phyloP scores from a whole-genome alignment of 1,140 invertebrate genomes.

The Drosophila jambulina region DNA sequence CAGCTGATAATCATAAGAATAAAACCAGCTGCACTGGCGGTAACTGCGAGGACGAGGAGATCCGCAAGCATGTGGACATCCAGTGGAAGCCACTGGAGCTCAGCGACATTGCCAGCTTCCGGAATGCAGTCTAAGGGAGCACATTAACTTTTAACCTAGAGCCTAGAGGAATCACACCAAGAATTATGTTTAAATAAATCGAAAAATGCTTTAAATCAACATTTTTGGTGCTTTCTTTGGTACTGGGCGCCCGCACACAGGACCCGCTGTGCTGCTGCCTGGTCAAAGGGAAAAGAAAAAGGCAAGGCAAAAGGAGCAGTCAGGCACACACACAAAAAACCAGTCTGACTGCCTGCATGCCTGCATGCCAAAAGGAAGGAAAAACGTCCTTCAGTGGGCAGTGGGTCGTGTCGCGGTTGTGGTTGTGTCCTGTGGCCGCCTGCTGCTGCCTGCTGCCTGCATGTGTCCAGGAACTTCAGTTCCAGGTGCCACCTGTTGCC shows the following conservation, averaged over 20 bases:
- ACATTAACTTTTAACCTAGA: conserved; percentile 21
- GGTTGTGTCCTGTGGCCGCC: conserved; percentile 23
- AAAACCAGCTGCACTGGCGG: conserved; percentile 37
- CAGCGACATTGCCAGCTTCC: conserved; percentile 54
- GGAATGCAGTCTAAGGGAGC: conserved; percentile 24
- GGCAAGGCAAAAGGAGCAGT: conserved; percentile 24
- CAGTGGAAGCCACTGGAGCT: conserved; percentile 60
- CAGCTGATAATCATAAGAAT: conserved; percentile 76
- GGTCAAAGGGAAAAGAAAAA: conserved; percentile 49
- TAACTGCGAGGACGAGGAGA: conserved; percentile 40
- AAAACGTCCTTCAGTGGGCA: conserved; percentile 72
- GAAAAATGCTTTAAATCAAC: not conserved
- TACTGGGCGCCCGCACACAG: not conserved
- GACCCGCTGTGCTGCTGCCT: not conserved
- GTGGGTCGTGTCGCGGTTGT: conserved; percentile 12
- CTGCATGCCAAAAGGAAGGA: conserved; percentile 63
- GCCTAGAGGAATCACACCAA: not conserved
- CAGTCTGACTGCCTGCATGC: conserved; percentile 1
- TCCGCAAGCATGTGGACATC: conserved; percentile 57
- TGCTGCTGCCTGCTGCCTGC: conserved; percentile 26
- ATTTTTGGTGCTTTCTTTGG: not conserved
- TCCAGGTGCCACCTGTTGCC: conserved; percentile 68
- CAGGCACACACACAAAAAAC: conserved; percentile 23
- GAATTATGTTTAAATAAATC: conserved; percentile 4
- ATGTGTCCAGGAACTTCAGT: conserved; percentile 52